phyloP scores from a whole-genome alignment of 2,888 invertebrate genomes.

The Rhingia campestris region DNA sequence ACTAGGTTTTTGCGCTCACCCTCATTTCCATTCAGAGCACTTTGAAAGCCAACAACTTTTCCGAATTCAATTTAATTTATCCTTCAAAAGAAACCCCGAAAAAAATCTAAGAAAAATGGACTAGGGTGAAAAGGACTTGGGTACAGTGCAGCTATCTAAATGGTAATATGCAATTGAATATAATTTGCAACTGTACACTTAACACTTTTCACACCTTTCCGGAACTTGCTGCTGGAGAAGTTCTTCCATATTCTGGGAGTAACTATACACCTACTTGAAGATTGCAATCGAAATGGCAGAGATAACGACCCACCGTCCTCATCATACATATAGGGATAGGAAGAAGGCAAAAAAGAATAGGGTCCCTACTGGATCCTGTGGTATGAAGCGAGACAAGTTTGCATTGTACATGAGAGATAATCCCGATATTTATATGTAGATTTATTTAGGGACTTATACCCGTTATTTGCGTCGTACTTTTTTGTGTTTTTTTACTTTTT shows the following conservation, averaged over 20 bases:
- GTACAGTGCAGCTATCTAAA: constrained; percentile 62
- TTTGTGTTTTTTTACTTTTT: constrained; percentile 10
- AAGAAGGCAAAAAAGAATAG: constrained; percentile 3
- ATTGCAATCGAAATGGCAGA: constrained; percentile 59
- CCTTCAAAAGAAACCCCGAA: constrained; percentile 18
- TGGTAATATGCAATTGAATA: constrained; percentile 74
- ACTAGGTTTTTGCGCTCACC: neutral
- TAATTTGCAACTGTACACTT: constrained; percentile 73
- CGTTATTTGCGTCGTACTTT: constrained; percentile 51
- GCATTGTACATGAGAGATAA: constrained; percentile 69
- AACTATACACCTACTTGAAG: constrained; percentile 43
- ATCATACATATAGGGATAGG: neutral
- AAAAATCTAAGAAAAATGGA: neutral
- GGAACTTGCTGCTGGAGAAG: constrained; percentile 44
- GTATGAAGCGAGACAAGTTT: constrained; percentile 47
- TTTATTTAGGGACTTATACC: constrained; percentile 72
- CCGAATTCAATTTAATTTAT: constrained; percentile 68
- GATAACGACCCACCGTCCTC: constrained; percentile 38
- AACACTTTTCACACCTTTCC: constrained; percentile 70
- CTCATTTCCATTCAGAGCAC: constrained; percentile 20
- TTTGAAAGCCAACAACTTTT: constrained; percentile 38
- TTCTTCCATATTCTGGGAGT: constrained; percentile 34
- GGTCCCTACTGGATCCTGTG: constrained; percentile 31
- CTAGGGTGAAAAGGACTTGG: too few relatives aligned
- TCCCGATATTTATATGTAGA: constrained; percentile 73